A percentile compares a stretch with the other conserved stretches of the same genome.
Conservation (phyloP, 1,140 invertebrate genomes). For the Pseudoatta argentina region DNA sequence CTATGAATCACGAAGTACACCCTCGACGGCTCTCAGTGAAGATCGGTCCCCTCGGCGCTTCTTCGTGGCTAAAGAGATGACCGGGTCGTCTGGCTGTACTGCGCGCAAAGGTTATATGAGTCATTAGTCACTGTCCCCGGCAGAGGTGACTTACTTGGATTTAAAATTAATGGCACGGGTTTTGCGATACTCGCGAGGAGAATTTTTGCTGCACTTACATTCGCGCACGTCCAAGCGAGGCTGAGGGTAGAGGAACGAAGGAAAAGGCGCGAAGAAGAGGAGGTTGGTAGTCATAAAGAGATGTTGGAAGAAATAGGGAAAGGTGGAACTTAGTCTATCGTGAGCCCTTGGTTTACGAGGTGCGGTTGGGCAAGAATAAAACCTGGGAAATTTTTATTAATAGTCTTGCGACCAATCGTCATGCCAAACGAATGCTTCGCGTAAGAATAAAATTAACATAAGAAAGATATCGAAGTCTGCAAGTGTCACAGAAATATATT, state of each 20-base stretch:
- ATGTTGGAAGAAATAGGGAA: slow-evolving; percentile 42
- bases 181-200: slow-evolving; percentile 75
- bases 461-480: slow-evolving; percentile 53
- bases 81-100: slow-evolving; percentile 65
- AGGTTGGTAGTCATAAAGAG: slow-evolving; percentile 38
- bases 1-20: slow-evolving; percentile 75
- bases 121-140: slow-evolving; percentile 77
- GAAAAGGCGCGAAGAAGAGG: neutral
- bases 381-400: slow-evolving; percentile 73
- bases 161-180: slow-evolving; percentile 77
- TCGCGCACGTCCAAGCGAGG: slow-evolving; percentile 43
- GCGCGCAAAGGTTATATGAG: slow-evolving; percentile 71
- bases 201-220: slow-evolving; percentile 77
- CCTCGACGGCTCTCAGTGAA: slow-evolving; percentile 63
- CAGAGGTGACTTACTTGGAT: slow-evolving; percentile 78
- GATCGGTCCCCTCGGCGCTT: slow-evolving; percentile 64
- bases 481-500: slow-evolving; percentile 60
- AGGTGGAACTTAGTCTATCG: slow-evolving; percentile 44
- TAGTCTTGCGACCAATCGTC: slow-evolving; percentile 62
- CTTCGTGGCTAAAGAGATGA: slow-evolving; percentile 72
- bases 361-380: slow-evolving; percentile 67
- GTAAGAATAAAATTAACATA: slow-evolving; percentile 72
- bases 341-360: slow-evolving; percentile 67
- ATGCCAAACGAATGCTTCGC: slow-evolving; percentile 45
- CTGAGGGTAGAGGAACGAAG: neutral